Base-by-base conservation (phyloP, 2,797 vertebrate species). In the Ispidina lecontei region DNA sequence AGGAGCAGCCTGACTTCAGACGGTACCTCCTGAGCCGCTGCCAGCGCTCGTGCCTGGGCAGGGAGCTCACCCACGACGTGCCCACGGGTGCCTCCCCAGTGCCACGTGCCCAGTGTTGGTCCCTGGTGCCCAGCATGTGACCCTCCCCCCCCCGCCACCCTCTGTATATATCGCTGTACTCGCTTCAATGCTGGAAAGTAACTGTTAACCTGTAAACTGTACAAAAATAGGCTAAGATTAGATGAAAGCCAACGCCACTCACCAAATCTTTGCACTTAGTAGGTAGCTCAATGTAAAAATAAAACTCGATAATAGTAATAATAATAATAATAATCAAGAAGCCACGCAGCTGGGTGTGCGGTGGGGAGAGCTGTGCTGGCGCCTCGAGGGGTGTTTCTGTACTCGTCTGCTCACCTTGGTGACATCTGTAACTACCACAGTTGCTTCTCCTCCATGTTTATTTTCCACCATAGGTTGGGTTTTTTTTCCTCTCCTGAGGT, bases 191-290 rank as follows among this genome's bases (percentile, higher is more conserved):
- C 97, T 96, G 95, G 95, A 95, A 96, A 96, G 95, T 97, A 94
- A 94, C 96, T 96, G 96, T 97, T 96, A 93, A 96, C 94, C 94
- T 98, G 96, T 96, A 96, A 96, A 91, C 88, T 97, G 96, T 97
- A 96, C 95, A 96, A 93, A 70, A 64, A 73, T 97, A 97, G 97
- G 91, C 93, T 94, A 92, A 77, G 79, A 54, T 83, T 97, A 96
- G 96, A 90, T 94, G 92, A 90, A 95, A 96, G 78, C 94, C 89
- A 39, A 87, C 78, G 94, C 95, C 97, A 96, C 95, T 97, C 96
- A 96, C 96, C 95, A 97, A 93, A 96, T 91, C 96, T 97, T 97
- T 96, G 97, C 98, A 97, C 96, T 96, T 96, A 95, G 96, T 97
- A 97, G 94, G 87, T 97, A 98, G 97, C 90, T 97, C 93, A 75